Evolutionary conservation across 2,113 vertebrate genomes (phyloP).

Genomic region (Trichomycterus rosablanca): DNA sequence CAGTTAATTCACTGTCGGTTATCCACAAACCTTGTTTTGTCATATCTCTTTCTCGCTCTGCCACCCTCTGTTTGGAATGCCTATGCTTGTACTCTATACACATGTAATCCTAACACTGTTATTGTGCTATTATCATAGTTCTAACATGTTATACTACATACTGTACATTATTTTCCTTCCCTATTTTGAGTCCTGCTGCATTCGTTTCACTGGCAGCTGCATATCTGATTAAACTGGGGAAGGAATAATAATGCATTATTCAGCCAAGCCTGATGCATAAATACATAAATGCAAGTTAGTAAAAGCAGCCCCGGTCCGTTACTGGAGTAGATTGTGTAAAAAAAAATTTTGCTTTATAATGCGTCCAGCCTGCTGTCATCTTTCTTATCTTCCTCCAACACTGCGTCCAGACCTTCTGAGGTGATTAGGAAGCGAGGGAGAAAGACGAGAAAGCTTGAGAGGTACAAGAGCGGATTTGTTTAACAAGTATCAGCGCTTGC

Average conservation of each 20-base stretch:
- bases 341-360: constrained; percentile 39
- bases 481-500: constrained; percentile 43
- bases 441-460: neutral
- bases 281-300: constrained; percentile 47
- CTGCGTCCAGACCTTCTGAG: constrained; percentile 31
- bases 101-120: too few species aligned
- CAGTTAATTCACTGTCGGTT: too few species aligned
- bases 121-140: too few species aligned
- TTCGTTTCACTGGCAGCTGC: constrained; percentile 18
- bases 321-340: constrained; percentile 14
- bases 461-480: constrained; percentile 37
- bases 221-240: constrained; percentile 3
- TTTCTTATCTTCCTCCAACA: constrained; percentile 47
- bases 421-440: constrained; percentile 23
- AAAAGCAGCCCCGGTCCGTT: constrained; percentile 27
- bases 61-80: too few species aligned
- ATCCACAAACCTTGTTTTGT: too few species aligned
- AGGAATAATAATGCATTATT: constrained; percentile 49
- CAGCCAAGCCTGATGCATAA: constrained; percentile 45
- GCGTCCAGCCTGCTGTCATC: constrained; percentile 40
- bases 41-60: too few species aligned
- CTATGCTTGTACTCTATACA: too few species aligned
- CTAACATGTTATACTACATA: too few species aligned
- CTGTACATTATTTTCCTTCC: neutral
- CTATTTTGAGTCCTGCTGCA: neutral